Percentiles rank a stretch among this genome's conserved stretches.
Evolutionary conservation across 2,888 invertebrate genomes (phyloP).

Genomic region (Priocnemis perturbator): DNA sequence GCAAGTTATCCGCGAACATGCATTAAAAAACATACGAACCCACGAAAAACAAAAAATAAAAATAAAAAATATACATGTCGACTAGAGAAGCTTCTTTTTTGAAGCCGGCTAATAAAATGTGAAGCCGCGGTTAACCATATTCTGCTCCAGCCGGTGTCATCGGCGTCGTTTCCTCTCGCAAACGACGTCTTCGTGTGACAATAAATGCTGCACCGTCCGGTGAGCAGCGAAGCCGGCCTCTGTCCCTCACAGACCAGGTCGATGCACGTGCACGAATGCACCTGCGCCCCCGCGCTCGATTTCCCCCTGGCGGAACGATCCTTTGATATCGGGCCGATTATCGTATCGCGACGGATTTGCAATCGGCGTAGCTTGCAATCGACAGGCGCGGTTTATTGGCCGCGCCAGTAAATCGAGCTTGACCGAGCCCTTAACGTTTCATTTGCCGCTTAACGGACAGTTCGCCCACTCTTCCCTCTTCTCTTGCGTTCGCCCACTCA

Average conservation of each 20-base stretch:
- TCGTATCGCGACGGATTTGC: conserved; percentile 33
- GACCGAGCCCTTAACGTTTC: conserved; percentile 39
- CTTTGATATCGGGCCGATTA: conserved; percentile 51
- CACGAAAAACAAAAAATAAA: no score
- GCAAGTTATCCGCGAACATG: no score
- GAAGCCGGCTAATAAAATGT: no score
- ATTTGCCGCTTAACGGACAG: conserved; percentile 21
- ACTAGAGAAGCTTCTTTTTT: no score
- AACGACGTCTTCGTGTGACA: not conserved
- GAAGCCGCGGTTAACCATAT: no score
- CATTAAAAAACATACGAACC: no score
- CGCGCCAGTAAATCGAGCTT: conserved; percentile 24
- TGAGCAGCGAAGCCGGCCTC: not conserved
- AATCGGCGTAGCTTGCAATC: conserved; percentile 42
- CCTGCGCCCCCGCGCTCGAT: conserved; percentile 18
- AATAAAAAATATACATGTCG: no score
- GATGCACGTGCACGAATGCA: conserved; percentile 31
- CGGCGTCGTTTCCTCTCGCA: no score
- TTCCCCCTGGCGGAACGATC: conserved; percentile 27
- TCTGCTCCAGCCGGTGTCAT: no score
- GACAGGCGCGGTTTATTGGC: conserved; percentile 45
- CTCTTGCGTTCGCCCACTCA: not conserved
- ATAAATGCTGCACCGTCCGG: not conserved
- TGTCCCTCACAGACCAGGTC: conserved; percentile 31
- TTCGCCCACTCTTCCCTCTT: conserved; percentile 18